A percentile compares a stretch with the other conserved stretches of the same genome.
Conservation (phyloP, 2,888 invertebrate genomes). For the Machimus rusticus region DNA sequence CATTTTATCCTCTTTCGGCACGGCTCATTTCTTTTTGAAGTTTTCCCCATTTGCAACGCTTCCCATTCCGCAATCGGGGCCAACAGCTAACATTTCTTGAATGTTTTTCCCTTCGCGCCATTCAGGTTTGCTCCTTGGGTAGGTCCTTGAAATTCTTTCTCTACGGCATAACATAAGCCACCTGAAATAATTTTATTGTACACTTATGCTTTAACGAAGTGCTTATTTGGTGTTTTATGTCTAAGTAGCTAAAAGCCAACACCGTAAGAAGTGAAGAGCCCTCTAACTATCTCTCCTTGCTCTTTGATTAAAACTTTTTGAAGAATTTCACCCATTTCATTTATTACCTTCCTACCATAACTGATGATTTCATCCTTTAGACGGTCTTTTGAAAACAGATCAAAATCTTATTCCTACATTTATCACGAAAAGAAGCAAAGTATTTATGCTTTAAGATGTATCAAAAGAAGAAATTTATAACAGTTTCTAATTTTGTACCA, state of each 20-base stretch:
- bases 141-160: neutral
- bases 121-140: neutral
- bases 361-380: neutral
- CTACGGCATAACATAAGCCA: neutral
- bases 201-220: constrained; percentile 34
- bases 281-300: neutral
- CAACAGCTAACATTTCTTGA: neutral
- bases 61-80: neutral
- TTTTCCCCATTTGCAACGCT: constrained; percentile 9
- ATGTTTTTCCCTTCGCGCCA: neutral
- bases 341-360: neutral
- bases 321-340: neutral
- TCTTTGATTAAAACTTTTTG: neutral
- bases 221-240: constrained; percentile 37
- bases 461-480: too few relatives aligned
- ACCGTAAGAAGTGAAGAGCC: neutral
- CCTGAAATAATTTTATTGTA: constrained; percentile 27
- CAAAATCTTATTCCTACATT: too few relatives aligned
- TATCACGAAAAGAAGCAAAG: too few relatives aligned
- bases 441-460: too few relatives aligned
- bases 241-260: constrained; percentile 12
- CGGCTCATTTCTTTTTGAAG: constrained; percentile 41
- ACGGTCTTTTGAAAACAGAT: neutral
- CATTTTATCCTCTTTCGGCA: constrained; percentile 34
- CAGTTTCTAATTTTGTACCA: too few relatives aligned